phyloP scores from a whole-genome alignment of 2,797 vertebrate species.

The Okamejei kenojei region DNA sequence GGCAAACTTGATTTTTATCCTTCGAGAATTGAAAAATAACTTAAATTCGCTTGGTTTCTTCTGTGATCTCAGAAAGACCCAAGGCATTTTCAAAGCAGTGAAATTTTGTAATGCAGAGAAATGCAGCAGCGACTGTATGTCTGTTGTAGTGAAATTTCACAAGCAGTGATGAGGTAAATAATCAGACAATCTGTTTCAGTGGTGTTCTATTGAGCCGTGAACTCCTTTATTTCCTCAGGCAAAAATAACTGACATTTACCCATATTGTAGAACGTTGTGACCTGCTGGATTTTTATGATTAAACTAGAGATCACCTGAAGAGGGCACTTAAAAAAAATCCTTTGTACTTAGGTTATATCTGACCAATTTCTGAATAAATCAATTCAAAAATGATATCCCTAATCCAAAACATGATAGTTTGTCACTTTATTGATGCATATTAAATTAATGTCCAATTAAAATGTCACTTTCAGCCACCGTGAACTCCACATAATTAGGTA shows the following conservation, averaged over 20 bases:
- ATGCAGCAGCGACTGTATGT: not conserved
- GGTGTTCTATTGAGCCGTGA: not conserved
- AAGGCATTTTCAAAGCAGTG: not conserved
- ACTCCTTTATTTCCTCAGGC: not conserved
- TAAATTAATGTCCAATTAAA: not conserved
- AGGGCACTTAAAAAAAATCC: too few species aligned
- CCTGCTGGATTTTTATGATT: not conserved
- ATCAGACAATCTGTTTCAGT: not conserved
- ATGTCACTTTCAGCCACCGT: not conserved
- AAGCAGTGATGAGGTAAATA: not conserved
- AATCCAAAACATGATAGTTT: not conserved
- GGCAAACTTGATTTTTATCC: not conserved
- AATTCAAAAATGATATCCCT: not conserved
- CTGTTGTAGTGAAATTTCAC: not conserved
- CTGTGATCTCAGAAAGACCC: not conserved
- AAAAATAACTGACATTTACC: not conserved
- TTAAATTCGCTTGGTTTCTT: not conserved
- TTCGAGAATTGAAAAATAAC: not conserved
- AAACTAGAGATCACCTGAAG: not conserved
- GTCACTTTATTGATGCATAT: not conserved
- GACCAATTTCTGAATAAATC: not conserved
- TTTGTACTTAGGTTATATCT: not conserved
- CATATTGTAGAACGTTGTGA: not conserved
- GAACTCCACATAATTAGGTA: too few species aligned
- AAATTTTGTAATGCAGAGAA: not conserved